phyloP scores from a whole-genome alignment of 1,140 invertebrate species.

The Hylyphantes graminicola region DNA sequence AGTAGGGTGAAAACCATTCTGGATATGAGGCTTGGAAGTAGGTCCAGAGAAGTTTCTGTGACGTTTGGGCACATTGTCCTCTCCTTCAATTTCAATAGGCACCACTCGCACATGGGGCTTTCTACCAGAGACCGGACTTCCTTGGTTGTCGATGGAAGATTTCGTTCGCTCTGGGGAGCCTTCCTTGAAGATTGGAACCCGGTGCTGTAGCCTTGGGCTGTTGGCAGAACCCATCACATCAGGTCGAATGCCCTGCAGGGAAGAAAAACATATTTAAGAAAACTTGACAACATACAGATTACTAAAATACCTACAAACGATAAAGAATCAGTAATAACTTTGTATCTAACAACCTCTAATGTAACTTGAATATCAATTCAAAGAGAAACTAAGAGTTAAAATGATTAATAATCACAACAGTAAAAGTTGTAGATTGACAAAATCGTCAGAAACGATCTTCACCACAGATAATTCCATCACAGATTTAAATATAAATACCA shows the following conservation, averaged over 20 bases:
- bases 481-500: too few relatives aligned
- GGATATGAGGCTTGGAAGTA: not conserved
- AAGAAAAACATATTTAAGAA: slow-evolving; percentile 6
- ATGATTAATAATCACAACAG: too few relatives aligned
- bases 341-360: too few relatives aligned
- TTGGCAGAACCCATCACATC: not conserved
- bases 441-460: too few relatives aligned
- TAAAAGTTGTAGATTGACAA: too few relatives aligned
- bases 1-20: not conserved
- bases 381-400: too few relatives aligned
- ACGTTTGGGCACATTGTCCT: not conserved
- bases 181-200: slow-evolving; percentile 44
- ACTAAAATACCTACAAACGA: too few relatives aligned
- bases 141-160: not conserved
- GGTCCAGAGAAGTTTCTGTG: slow-evolving; percentile 18
- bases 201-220: slow-evolving; percentile 50
- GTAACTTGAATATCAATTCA: too few relatives aligned
- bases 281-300: too few relatives aligned
- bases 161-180: not conserved
- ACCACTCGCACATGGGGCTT: slow-evolving; percentile 40
- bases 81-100: slow-evolving; percentile 46
- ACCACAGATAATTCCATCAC: too few relatives aligned
- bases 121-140: not conserved
- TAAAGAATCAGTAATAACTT: too few relatives aligned
- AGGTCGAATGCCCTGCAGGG: not conserved